These are phyloP conservation scores for Formica exsecta DNA, from an alignment of 1,140 invertebrate species.

Conservation along the genomic window DNA sequence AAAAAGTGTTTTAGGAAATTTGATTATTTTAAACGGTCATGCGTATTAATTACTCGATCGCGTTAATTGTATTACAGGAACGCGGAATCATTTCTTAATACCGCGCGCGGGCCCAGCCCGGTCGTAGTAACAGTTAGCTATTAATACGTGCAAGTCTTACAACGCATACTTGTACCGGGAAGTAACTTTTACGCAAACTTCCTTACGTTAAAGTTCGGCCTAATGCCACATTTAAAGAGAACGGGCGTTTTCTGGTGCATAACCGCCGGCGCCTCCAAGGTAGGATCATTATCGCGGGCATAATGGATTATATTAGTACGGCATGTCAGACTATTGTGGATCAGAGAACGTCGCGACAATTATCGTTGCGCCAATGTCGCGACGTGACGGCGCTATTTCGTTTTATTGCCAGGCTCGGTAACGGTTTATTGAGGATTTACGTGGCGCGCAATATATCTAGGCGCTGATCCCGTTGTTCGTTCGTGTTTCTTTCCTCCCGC, in stretches of 20 bases:
- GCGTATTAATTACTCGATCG: slow-evolving; percentile 16
- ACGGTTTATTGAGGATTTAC: slow-evolving; percentile 79
- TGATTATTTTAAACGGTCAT: slow-evolving; percentile 20
- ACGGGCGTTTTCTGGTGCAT: slow-evolving; percentile 22
- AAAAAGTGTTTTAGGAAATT: neutral
- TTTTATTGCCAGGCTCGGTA: slow-evolving; percentile 77
- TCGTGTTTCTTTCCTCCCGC: slow-evolving; percentile 75
- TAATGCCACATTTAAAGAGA: slow-evolving; percentile 2
- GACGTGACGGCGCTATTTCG: slow-evolving; percentile 76
- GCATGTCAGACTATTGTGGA: slow-evolving; percentile 60
- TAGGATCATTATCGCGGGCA: slow-evolving; percentile 65
- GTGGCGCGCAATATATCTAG: slow-evolving; percentile 75
- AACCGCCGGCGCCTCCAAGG: slow-evolving; percentile 20
- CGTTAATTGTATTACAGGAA: slow-evolving; percentile 31
- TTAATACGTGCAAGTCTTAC: slow-evolving; percentile 10
- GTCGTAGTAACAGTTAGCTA: neutral
- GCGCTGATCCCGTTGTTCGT: slow-evolving; percentile 71
- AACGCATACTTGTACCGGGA: neutral
- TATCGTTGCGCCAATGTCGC: slow-evolving; percentile 72
- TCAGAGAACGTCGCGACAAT: slow-evolving; percentile 58
- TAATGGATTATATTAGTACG: slow-evolving; percentile 59
- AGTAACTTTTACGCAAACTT: neutral
- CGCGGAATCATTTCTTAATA: neutral
- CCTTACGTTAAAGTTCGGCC: slow-evolving; percentile 32
- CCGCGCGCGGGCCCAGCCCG: neutral